A percentile compares a stretch with the other conserved stretches of the same genome.
phyloP scores from a whole-genome alignment of 1,140 invertebrate species.

The Caenorhabditis briggsae region DNA sequence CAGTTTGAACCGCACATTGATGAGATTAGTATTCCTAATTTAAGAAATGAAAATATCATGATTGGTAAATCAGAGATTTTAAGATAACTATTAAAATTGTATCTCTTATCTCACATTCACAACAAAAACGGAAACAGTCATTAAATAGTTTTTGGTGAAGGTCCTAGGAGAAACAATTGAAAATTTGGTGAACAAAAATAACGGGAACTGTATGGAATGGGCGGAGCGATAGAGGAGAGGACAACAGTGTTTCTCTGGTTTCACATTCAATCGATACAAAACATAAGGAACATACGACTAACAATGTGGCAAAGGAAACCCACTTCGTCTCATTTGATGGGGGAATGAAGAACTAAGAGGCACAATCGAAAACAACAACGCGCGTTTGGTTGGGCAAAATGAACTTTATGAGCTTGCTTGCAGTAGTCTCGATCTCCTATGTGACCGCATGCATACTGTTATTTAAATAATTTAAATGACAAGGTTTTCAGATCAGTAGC shows the following conservation, averaged over 20 bases:
- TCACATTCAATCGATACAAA: conserved; percentile 15
- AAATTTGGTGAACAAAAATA: conserved; percentile 22
- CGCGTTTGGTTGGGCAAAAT: conserved; percentile 7
- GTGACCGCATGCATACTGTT: background rate
- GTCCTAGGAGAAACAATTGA: background rate
- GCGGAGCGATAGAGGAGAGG: background rate
- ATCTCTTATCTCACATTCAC: no score
- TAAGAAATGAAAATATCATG: no score
- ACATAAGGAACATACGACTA: conserved; percentile 39
- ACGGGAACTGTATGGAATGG: background rate
- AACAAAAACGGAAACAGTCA: no score
- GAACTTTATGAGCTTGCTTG: conserved; percentile 44
- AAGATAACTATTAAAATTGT: no score
- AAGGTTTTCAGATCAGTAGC: no score
- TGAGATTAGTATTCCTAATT: no score
- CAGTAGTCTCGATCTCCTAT: background rate
- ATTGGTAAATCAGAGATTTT: no score
- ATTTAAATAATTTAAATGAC: no score
- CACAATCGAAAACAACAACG: conserved; percentile 41
- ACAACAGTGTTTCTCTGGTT: conserved; percentile 23
- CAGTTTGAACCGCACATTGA: no score
- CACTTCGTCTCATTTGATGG: conserved; percentile 41
- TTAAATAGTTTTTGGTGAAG: background rate
- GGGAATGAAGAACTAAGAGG: conserved; percentile 30
- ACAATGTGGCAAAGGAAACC: conserved; percentile 27